Base-by-base conservation (phyloP, 2,113 vertebrate species). In the Pollimyrus isidori region DNA sequence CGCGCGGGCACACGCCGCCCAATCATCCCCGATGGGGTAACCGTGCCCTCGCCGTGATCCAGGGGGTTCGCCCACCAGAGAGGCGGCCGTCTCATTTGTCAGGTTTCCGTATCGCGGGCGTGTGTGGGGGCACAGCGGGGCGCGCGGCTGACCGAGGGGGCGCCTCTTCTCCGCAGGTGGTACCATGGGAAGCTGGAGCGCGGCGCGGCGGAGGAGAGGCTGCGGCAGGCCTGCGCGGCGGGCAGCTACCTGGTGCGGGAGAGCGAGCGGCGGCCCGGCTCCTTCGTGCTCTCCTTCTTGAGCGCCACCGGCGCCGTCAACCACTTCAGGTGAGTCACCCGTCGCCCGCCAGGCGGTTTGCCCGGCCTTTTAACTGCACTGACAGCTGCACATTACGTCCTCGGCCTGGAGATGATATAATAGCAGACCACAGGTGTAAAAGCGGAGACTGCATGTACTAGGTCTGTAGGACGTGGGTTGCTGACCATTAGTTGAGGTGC, bases 101-200 rank as follows among this genome's bases (percentile, higher is more conserved):
- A 6, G 21, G 21, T 65, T 26, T 65, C 9, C 35, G 35, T 35
- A 35, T 1, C 35, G 35, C 1, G 35, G 62, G 11, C 13, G 4
- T 7, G n/a, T 7, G 35, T 19, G 73, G 21, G 35, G 15, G 4
- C 7, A 0, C 7, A 30, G 69, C 3, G n/a, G n/a, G 2, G 62
- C 3, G 10, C 62, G 0, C 4, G 82, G 13, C 39, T n/a, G 21
- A 84, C 39, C 1, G 21, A 80, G 4, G 10, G 10, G 6, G 26
- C 15, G 45, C 1, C 45, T 3, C 11, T 2, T 45, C 39, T 90
- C 76, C 90, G 90, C 92, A 99, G 98, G 96, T 99, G 98, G 98
- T 99, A 99, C 97, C 98, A 99, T 97, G 98, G 98, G 93, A 99
- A 99, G 94, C 97, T 99, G 94, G 98, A 99, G 94, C 95, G 98